A percentile compares a stretch with the other conserved stretches of the same genome.
phyloP scores from a whole-genome alignment of 2,797 vertebrate genomes.

The Peromyscus melanophrys region DNA sequence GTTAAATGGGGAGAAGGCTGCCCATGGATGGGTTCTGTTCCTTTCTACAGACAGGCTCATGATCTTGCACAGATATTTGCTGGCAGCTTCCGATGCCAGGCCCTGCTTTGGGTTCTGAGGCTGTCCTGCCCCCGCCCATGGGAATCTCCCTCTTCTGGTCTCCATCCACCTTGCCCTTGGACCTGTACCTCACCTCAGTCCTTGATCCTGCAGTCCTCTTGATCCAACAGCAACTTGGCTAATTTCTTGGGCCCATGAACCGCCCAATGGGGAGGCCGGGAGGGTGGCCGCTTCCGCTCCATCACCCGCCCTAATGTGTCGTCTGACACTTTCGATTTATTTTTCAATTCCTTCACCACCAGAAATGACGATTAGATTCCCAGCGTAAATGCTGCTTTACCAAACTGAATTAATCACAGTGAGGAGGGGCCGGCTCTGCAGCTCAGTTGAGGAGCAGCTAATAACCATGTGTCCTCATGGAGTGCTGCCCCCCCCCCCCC shows the following conservation, averaged over 20 bases:
- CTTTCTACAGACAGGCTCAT: background rate
- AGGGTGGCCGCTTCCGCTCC: background rate
- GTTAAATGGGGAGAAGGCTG: background rate
- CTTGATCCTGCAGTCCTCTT: background rate
- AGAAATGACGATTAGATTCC: slow-evolving; percentile 80
- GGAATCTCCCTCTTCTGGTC: background rate
- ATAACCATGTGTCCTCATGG: background rate
- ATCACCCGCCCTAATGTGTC: slow-evolving; percentile 51
- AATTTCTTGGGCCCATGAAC: slow-evolving; percentile 6
- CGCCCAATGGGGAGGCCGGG: background rate
- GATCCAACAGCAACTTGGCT: slow-evolving; percentile 14
- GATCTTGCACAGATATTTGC: background rate
- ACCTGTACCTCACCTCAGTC: background rate
- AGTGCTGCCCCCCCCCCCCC: too few species aligned
- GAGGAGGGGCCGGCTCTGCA: background rate
- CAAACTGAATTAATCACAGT: slow-evolving; percentile 78
- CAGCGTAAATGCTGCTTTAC: slow-evolving; percentile 70
- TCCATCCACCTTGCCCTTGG: fast-evolving
- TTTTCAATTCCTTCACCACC: slow-evolving; percentile 81
- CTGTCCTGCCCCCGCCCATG: fast-evolving
- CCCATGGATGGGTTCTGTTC: background rate
- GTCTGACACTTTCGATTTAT: slow-evolving; percentile 80
- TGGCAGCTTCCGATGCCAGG: background rate
- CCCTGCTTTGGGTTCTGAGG: fast-evolving
- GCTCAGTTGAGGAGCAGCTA: background rate